These are phyloP conservation scores for Stegodyphus dumicola DNA, from an alignment of 1,140 invertebrate genomes.

Conservation along the genomic window DNA sequence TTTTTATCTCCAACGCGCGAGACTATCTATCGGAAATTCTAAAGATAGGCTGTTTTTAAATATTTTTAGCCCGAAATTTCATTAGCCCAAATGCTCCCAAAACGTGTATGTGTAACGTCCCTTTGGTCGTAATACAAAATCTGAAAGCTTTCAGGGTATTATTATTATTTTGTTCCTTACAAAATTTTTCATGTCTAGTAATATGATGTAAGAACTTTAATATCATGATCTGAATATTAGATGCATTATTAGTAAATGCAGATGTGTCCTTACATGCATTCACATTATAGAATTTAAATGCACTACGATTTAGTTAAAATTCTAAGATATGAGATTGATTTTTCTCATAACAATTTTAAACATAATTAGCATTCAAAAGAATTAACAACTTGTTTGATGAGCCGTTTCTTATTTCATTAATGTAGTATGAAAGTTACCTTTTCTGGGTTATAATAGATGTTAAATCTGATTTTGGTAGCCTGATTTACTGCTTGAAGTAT, in stretches of 20 bases:
- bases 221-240: no score
- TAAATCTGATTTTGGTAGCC: slow-evolving; percentile 35
- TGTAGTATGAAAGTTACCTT: slow-evolving; percentile 62
- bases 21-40: no score
- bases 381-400: not conserved
- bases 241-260: not conserved
- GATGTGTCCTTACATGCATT: not conserved
- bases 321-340: not conserved
- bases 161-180: no score
- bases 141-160: no score
- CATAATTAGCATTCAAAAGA: not conserved
- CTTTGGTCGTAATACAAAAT: no score
- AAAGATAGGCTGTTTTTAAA: no score
- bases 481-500: slow-evolving; percentile 17
- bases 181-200: no score
- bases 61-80: no score
- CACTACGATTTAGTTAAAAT: not conserved
- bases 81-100: no score
- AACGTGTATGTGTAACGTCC: no score
- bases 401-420: not conserved
- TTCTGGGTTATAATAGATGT: slow-evolving; percentile 57
- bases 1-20: no score
- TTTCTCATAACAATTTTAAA: not conserved
- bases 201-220: no score
- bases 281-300: not conserved